phyloP scores from a whole-genome alignment of 2,113 vertebrate genomes.

The cattle (Bos taurus) region ARS-UCD2.0 NC_037349.1:3732001-3732500 shows the following conservation, averaged over 20 bases:
- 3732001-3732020: rapidly evolving
- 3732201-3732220: background rate
- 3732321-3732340: background rate
- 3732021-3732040: background rate
- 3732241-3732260: background rate
- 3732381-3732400: background rate
- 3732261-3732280: background rate
- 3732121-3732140: background rate
- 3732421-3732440: background rate
- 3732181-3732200: background rate
- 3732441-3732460: background rate
- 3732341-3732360: background rate
- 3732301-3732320: background rate
- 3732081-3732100: background rate
- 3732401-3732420: background rate
- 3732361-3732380: background rate
- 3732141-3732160: background rate
- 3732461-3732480: background rate
- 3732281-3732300: background rate
- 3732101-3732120: background rate
- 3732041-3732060: background rate
- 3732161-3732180: background rate
- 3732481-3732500: background rate
- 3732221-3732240: background rate
- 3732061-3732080: background rate